Conservation (phyloP, 2,888 invertebrate genomes). For the Cylloceria caligata region DNA sequence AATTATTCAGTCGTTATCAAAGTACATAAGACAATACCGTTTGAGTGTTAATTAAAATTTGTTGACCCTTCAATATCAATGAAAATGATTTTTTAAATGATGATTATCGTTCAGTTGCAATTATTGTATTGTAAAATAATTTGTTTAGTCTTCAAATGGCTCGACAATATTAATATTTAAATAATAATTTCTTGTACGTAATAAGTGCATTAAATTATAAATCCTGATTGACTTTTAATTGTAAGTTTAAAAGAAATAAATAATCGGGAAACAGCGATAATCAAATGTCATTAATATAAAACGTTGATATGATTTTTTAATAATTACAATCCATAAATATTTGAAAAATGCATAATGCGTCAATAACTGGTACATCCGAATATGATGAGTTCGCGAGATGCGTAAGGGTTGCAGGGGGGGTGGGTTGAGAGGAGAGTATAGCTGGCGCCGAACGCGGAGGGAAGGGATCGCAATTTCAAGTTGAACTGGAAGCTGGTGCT, state of each 20-base stretch:
- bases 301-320: too few species aligned
- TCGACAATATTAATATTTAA: neutral
- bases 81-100: neutral
- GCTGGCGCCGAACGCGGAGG: constrained; percentile 32
- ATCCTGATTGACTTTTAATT: neutral
- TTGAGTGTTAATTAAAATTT: too few species aligned
- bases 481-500: constrained; percentile 11
- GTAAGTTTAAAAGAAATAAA: neutral
- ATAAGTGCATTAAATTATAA: too few species aligned
- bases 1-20: neutral
- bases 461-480: constrained; percentile 42
- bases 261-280: neutral
- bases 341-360: neutral
- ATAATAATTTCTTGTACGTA: too few species aligned
- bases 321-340: neutral
- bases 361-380: constrained; percentile 18
- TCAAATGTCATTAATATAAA: neutral
- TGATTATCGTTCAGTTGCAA: neutral
- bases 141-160: neutral
- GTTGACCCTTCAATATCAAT: too few species aligned
- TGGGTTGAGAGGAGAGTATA: neutral
- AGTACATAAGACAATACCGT: neutral
- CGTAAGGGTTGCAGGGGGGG: constrained; percentile 3
- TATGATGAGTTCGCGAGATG: neutral
- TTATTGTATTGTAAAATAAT: neutral